Conservation (phyloP, 92 coral and sea anemone genomes). For the Virgularia gustaviana region DNA sequence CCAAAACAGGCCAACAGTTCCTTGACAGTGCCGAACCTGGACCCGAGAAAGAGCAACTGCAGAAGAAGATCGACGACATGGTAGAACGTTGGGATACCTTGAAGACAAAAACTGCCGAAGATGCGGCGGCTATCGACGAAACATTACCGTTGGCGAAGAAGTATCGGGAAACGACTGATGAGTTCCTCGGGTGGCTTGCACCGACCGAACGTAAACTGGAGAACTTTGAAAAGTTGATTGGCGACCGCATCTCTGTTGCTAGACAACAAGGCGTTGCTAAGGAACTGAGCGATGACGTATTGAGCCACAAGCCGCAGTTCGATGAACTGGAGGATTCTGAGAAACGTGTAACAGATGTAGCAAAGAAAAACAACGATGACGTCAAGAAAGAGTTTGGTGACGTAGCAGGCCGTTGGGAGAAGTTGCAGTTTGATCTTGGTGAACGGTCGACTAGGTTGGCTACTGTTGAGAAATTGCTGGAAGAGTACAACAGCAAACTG, state of each 20-base stretch:
- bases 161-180: conserved; percentile 61
- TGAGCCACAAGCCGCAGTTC: conserved; percentile 70
- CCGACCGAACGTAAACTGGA: conserved; percentile 73
- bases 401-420: conserved; percentile 72
- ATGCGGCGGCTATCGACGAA: conserved; percentile 58
- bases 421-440: conserved; percentile 59
- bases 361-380: conserved; percentile 67
- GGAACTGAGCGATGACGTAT: conserved; percentile 61
- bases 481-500: conserved; percentile 52
- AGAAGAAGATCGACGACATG: conserved; percentile 64
- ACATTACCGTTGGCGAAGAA: conserved; percentile 72
- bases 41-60: conserved; percentile 70
- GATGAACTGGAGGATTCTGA: conserved; percentile 68
- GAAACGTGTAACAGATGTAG: conserved; percentile 57
- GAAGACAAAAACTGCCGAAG: conserved; percentile 62
- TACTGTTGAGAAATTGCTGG: conserved; percentile 52
- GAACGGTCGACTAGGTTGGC: conserved; percentile 57
- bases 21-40: conserved; percentile 88
- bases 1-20: conserved; percentile 69
- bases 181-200: conserved; percentile 69
- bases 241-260: conserved; percentile 50
- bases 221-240: conserved; percentile 60
- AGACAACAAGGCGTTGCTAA: conserved; percentile 41
- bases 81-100: conserved; percentile 76
- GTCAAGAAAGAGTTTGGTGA: conserved; percentile 67